Evolutionary conservation across 37 sponge, comb jelly and placozoan species (phyloP).

Genomic region (Agelas oroides): DNA sequence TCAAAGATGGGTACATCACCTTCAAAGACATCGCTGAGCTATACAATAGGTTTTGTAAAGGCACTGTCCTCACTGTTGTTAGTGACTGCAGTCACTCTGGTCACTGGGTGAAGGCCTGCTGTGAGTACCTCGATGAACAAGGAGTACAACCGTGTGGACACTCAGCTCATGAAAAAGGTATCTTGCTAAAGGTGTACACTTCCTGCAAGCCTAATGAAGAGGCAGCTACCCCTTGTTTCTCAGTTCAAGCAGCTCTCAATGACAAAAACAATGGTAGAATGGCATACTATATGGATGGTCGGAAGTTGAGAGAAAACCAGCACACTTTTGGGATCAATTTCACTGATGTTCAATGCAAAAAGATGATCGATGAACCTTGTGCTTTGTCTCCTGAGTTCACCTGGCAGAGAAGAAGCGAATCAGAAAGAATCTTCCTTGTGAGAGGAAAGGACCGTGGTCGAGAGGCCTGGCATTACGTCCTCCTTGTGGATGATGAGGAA

Average conservation of each 20-base stretch:
- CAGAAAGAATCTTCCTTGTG: not conserved
- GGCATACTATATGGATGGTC: not conserved
- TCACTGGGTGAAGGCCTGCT: constrained; percentile 46
- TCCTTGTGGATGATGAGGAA: constrained; percentile 52
- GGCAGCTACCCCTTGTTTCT: not conserved
- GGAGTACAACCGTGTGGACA: constrained; percentile 76
- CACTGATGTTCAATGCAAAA: constrained; percentile 4
- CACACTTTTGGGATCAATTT: constrained; percentile 2
- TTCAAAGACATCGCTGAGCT: constrained; percentile 66
- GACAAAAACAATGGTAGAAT: constrained; percentile 8
- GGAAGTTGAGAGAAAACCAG: not conserved
- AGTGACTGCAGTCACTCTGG: constrained; percentile 77
- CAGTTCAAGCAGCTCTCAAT: not conserved
- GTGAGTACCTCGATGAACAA: constrained; percentile 54
- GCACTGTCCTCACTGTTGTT: constrained; percentile 52
- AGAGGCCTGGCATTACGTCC: constrained; percentile 58
- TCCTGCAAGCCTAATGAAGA: constrained; percentile 29
- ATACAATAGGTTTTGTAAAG: constrained; percentile 52
- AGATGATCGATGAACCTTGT: constrained; percentile 22
- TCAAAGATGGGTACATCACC: constrained; percentile 67
- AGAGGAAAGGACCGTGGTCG: constrained; percentile 28
- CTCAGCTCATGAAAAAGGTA: constrained; percentile 61
- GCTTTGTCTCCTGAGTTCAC: not conserved
- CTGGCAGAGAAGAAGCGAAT: constrained; percentile 4
- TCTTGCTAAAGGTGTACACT: constrained; percentile 58